phyloP scores from a whole-genome alignment of 2,888 invertebrate genomes.

The Sminthurides aquaticus region DNA sequence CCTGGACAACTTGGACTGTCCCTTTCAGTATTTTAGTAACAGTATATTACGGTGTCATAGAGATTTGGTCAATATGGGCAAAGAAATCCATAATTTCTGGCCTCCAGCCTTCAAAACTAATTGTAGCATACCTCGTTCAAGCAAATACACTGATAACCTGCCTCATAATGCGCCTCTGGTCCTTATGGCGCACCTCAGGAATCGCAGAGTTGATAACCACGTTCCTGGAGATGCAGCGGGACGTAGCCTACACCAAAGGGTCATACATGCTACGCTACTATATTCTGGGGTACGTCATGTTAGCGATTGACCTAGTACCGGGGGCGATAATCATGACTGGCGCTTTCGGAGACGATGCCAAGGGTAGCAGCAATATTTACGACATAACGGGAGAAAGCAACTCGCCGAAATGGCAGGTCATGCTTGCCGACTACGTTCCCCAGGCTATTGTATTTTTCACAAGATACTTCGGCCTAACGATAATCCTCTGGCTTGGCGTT shows the following conservation, averaged over 20 bases:
- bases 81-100: background rate
- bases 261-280: conserved; percentile 14
- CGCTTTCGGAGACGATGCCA: background rate
- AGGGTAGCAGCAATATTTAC: background rate
- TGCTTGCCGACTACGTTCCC: background rate
- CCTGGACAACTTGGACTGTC: background rate
- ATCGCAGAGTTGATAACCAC: background rate
- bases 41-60: background rate
- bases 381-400: background rate
- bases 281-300: conserved; percentile 7
- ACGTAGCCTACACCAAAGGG: background rate
- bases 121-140: background rate
- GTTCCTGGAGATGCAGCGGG: background rate
- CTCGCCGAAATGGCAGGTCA: background rate
- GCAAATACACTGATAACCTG: conserved; percentile 1
- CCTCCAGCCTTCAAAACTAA: conserved; percentile 6
- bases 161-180: conserved; percentile 7
- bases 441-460: background rate
- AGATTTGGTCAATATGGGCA: background rate
- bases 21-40: background rate
- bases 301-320: conserved; percentile 3
- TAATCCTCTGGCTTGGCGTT: conserved; percentile 8
- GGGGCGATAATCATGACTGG: background rate
- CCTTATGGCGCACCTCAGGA: background rate
- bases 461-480: conserved; percentile 6